Base-by-base conservation (phyloP, 1,140 invertebrate species). In the Neodiprion lecontei region DNA sequence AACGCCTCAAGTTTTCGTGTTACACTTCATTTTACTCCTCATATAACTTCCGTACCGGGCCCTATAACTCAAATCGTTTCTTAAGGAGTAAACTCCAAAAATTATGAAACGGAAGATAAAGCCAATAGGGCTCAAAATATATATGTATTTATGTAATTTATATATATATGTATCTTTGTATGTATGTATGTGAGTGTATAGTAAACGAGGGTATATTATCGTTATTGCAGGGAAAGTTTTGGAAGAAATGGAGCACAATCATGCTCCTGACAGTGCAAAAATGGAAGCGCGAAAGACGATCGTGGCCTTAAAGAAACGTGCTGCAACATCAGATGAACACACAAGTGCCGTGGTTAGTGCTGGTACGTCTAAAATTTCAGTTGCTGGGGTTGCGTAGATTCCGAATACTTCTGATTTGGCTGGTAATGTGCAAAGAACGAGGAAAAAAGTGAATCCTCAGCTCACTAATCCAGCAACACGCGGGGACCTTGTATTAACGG, bases 221-320 rank as follows among this genome's bases (percentile, higher is more conserved):
- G 17, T 21, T 21, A 73, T 73, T 50, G 28, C 69, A 17, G 72
- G 72, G 53, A 66, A 73, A 4, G 53, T 68, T 17, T 21, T 49
- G 14, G 66, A 21, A 21, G 17, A 21, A 21, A 21, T 21, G 17
- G 17, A 68, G 48, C 72, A 73, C 69, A 69, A 49, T 65, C 72
- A 73, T 73, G 72, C 72, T 48, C 66, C 72, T 10, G 40, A 73
- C 47, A 50, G 17, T 69, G 72, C 72, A 9, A 49, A n/a, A 48
- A 67, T 73, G 50, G 72, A 73, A 67, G n/a, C 49, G 14, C 40
- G 47, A 4, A 67, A 73, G 49, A 66, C 72, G 0, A 21, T 21
- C 40, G 72, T 5, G 11, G 67, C 40, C 66, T 49, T 73, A 7
- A 73, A 17, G 67, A 49, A 73, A 49, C 66, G 48, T 47, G 72